Conservation (phyloP, 2,888 invertebrate genomes). For the Melipona bicolor region DNA sequence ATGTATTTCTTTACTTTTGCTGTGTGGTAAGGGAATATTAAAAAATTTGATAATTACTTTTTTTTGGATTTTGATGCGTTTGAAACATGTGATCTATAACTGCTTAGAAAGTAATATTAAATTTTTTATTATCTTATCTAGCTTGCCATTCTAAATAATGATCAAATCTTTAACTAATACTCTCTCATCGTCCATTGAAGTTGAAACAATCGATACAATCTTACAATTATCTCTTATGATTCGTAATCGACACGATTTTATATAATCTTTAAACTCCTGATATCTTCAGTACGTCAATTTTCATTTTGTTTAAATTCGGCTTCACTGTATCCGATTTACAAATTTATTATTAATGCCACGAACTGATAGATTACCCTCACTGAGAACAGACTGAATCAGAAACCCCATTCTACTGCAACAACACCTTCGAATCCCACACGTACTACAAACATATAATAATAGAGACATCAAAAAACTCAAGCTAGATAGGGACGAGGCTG, state of each 20-base stretch:
- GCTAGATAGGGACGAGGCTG: background rate
- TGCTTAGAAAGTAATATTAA: background rate
- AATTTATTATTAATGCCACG: background rate
- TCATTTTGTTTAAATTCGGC: background rate
- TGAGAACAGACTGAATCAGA: background rate
- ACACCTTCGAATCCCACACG: conserved; percentile 6
- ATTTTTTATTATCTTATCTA: background rate
- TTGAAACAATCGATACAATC: background rate
- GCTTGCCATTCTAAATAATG: too few species aligned
- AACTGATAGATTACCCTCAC: background rate
- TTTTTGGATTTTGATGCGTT: background rate
- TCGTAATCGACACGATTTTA: background rate
- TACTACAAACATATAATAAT: conserved; percentile 23
- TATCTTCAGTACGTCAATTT: background rate
- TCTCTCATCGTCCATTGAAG: too few species aligned
- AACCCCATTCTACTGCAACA: background rate
- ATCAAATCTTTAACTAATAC: too few species aligned
- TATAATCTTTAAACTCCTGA: background rate
- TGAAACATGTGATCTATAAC: background rate
- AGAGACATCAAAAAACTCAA: conserved; percentile 31
- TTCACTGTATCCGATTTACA: background rate
- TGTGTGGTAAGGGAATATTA: background rate
- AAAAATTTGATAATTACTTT: background rate
- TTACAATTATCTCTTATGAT: background rate
- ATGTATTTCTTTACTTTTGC: background rate